Evolutionary conservation across 2,113 vertebrate species (phyloP), one percentile per base, ranked within the genome.

Genomic region (Cnemophilus loriae): DNA sequence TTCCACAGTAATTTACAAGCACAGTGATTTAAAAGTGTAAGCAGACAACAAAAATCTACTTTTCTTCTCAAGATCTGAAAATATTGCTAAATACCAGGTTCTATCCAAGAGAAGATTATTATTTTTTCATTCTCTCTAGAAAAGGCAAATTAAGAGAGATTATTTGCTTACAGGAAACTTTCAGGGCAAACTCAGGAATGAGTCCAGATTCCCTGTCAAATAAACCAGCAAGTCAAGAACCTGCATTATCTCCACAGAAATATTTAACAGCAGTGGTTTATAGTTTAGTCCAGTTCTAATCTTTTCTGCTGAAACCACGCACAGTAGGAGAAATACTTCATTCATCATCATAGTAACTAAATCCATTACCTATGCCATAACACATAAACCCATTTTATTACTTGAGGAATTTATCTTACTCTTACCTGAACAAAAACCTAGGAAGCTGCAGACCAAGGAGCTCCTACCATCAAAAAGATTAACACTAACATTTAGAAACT

Each of bases 401-500:
- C 24, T 64, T 27, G 37, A 56, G 6, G 9, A 55, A 74, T 42
- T 86, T 74, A 37, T 16, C 46, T 86, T 56, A 35, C 16, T 53
- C 35, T 60, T 57, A 39, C 22, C 44, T 64, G 44, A 55, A 32
- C 41, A 63, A 13, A 65, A 65, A 57, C 42, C 11, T 27, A 15
- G 1, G 7, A 14, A 52, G 26, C 30, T 50, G 80, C 41, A 90
- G 94, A 96, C 84, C 74, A 83, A 96, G 89, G 49, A 95, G 70
- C 69, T 95, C 73, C 24, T 93, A 89, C 88, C 67, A 93, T 49
- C 49, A 47, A 76, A 83, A 98, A 97, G 95, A 98, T 95, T 89
- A 94, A 79, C 94, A 97, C 96, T 96, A 98, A 98, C 97, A 97
- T 96, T 97, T 96, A 96, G 57, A 96, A 97, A 97, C 70, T 87